Conservation (phyloP, 2,797 vertebrate genomes). For the Aulostomus chinensis region DNA sequence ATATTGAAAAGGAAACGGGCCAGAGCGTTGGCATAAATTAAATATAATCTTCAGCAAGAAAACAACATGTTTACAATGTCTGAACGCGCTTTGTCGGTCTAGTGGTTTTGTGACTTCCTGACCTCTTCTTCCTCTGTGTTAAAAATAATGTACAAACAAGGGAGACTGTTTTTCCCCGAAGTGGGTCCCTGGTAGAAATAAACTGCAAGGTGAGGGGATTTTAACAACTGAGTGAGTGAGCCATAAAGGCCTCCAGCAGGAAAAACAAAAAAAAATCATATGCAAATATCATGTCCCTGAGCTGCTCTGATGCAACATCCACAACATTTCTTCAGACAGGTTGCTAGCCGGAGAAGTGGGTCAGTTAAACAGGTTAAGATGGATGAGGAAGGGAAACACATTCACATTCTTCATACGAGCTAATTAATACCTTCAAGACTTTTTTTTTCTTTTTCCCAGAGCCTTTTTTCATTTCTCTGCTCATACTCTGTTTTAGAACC, state of each 20-base stretch:
- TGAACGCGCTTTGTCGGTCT: neutral
- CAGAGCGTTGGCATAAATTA: too few species aligned
- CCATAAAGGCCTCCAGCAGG: slow-evolving; percentile 1
- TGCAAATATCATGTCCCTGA: slow-evolving; percentile 23
- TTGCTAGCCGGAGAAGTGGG: slow-evolving; percentile 54
- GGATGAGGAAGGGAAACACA: slow-evolving; percentile 23
- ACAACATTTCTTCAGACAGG: slow-evolving; percentile 8
- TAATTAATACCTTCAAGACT: slow-evolving; percentile 55
- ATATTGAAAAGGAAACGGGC: too few species aligned
- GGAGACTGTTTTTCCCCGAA: slow-evolving; percentile 1
- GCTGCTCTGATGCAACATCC: slow-evolving; percentile 19
- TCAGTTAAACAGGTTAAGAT: slow-evolving; percentile 57
- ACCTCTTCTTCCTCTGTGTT: slow-evolving; percentile 4
- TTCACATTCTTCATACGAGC: slow-evolving; percentile 12
- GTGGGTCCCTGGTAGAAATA: too few species aligned
- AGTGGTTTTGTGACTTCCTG: slow-evolving; percentile 10
- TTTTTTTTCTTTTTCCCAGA: too few species aligned
- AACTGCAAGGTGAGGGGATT: too few species aligned
- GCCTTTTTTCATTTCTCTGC: slow-evolving; percentile 1
- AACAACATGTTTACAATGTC: too few species aligned
- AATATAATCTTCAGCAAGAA: too few species aligned
- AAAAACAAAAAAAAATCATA: slow-evolving; percentile 6
- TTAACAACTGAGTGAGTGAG: neutral
- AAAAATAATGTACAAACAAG: slow-evolving; percentile 15
- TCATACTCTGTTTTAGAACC: slow-evolving; percentile 20